A percentile compares a stretch with the other conserved stretches of the same genome.
phyloP scores from a whole-genome alignment of 2,888 invertebrate genomes.

The Drosophila histrio region DNA sequence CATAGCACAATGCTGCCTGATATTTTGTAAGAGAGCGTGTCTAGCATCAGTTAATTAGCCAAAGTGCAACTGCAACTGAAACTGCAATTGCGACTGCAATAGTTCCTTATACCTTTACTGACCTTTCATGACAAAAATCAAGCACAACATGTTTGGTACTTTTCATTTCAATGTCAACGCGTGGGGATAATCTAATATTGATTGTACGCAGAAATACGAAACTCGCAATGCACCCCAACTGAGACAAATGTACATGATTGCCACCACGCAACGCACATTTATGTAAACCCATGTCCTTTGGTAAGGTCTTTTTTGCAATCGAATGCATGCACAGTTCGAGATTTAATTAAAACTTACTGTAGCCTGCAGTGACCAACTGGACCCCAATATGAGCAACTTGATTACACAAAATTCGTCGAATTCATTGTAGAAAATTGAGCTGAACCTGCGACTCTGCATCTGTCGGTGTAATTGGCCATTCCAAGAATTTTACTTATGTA shows the following conservation, averaged over 20 bases:
- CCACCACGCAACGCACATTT: not conserved
- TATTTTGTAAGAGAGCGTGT: constrained; percentile 24
- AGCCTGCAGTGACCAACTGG: not conserved
- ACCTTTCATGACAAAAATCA: constrained; percentile 38
- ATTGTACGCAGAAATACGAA: constrained; percentile 45
- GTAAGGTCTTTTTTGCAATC: not conserved
- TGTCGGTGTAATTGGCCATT: constrained; percentile 7
- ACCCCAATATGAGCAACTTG: not conserved
- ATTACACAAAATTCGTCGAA: not conserved
- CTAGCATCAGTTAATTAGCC: constrained; percentile 40
- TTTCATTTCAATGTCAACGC: constrained; percentile 42
- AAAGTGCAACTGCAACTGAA: constrained; percentile 34
- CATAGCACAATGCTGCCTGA: constrained; percentile 4
- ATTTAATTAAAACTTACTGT: constrained; percentile 66
- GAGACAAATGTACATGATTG: not conserved
- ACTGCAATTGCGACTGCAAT: constrained; percentile 18
- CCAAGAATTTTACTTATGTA: constrained; percentile 1
- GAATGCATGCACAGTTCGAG: constrained; percentile 30
- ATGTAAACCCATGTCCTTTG: not conserved
- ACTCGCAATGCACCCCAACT: constrained; percentile 13
- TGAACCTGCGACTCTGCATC: constrained; percentile 22
- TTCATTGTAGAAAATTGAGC: not conserved
- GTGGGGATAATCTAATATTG: constrained; percentile 59
- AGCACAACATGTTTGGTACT: constrained; percentile 22
- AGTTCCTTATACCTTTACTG: not conserved